phyloP scores from a whole-genome alignment of 1,140 invertebrate genomes.

The Chlorops oryzae region DNA sequence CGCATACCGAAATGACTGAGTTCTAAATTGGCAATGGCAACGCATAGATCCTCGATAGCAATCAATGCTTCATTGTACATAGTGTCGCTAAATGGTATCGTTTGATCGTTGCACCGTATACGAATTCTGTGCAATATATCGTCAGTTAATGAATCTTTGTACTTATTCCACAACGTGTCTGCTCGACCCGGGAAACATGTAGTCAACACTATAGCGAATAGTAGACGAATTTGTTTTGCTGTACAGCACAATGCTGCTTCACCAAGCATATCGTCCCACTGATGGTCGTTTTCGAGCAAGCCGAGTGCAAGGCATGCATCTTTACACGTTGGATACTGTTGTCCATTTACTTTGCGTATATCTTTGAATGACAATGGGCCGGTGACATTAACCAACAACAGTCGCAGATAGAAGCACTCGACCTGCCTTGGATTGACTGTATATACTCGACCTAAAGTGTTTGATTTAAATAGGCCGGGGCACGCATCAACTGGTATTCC shows the following conservation, averaged over 20 bases:
- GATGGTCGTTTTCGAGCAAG: slow-evolving; percentile 43
- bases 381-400: slow-evolving; percentile 26
- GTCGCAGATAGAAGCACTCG: slow-evolving; percentile 45
- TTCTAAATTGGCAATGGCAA: slow-evolving; percentile 24
- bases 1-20: slow-evolving; percentile 30
- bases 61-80: slow-evolving; percentile 38
- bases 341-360: slow-evolving; percentile 19
- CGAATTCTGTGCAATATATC: slow-evolving; percentile 27
- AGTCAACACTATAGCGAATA: slow-evolving; percentile 35
- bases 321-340: slow-evolving; percentile 27
- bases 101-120: slow-evolving; percentile 30
- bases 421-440: slow-evolving; percentile 37
- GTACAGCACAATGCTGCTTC: slow-evolving; percentile 33
- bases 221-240: slow-evolving; percentile 28
- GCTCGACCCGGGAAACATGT: slow-evolving; percentile 32
- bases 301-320: slow-evolving; percentile 30
- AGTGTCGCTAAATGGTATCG: slow-evolving; percentile 10
- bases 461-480: slow-evolving; percentile 18
- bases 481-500: slow-evolving; percentile 15
- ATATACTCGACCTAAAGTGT: slow-evolving; percentile 43
- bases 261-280: slow-evolving; percentile 39
- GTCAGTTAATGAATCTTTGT: slow-evolving; percentile 31
- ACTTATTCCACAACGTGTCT: slow-evolving; percentile 34
- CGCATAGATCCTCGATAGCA: slow-evolving; percentile 36
- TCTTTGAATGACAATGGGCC: slow-evolving; percentile 20